Percentiles rank a stretch among this genome's conserved stretches.
These are phyloP conservation scores for Zaprionus tsacasi DNA, from an alignment of 1,140 invertebrate genomes.

Conservation along the genomic window DNA sequence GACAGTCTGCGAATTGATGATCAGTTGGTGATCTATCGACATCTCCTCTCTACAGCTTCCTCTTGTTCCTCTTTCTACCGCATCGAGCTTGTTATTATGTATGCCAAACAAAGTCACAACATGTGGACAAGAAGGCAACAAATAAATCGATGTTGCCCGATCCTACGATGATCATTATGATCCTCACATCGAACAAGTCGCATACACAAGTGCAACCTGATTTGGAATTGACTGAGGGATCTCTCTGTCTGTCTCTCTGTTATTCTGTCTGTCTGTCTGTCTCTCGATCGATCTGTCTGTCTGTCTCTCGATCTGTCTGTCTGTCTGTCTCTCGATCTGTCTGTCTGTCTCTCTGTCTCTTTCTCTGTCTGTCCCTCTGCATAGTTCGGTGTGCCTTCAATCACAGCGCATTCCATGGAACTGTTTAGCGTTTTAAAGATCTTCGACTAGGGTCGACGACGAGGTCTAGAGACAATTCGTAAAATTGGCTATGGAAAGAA, in stretches of 20 bases:
- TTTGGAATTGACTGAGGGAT: conserved; percentile 32
- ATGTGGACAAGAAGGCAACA: conserved; percentile 66
- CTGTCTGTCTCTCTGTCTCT: conserved; percentile 3
- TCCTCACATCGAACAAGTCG: conserved; percentile 26
- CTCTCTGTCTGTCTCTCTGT: too few relatives aligned
- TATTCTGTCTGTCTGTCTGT: too few relatives aligned
- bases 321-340: too few relatives aligned
- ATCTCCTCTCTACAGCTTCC: conserved; percentile 21
- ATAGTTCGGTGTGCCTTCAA: conserved; percentile 71
- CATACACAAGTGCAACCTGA: conserved; percentile 44
- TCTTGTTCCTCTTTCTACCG: background rate
- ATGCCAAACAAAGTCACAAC: conserved; percentile 83
- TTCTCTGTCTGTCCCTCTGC: conserved; percentile 12
- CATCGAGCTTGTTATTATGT: conserved; percentile 64
- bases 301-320: too few relatives aligned
- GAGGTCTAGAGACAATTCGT: conserved; percentile 51
- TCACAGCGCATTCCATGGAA: conserved; percentile 60
- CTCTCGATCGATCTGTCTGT: too few relatives aligned
- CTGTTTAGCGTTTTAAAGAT: conserved; percentile 66
- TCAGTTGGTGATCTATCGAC: conserved; percentile 74
- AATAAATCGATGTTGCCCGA: conserved; percentile 64
- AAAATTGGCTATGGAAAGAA: conserved; percentile 56
- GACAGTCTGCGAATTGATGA: conserved; percentile 70
- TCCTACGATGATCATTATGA: conserved; percentile 49
- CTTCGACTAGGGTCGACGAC: conserved; percentile 2